A percentile compares a stretch with the other conserved stretches of the same genome.
Conservation (phyloP, 2,113 vertebrate genomes). For the Lamprologus lemairii region DNA sequence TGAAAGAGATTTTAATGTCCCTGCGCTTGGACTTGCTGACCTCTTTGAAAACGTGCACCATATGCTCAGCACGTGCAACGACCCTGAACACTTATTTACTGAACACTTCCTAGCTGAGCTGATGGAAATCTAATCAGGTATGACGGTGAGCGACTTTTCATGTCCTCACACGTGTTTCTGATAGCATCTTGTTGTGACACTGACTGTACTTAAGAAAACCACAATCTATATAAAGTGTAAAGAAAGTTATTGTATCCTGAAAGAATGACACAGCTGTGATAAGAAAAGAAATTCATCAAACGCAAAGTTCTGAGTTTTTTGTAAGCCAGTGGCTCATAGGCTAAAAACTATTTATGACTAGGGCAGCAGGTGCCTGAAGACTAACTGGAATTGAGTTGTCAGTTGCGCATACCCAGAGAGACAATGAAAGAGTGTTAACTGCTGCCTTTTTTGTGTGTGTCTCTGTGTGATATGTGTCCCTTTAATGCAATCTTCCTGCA, state of each 20-base stretch:
- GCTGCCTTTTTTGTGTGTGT: not conserved
- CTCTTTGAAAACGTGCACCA: not conserved
- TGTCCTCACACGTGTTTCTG: not conserved
- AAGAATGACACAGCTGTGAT: not conserved
- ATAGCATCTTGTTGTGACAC: not conserved
- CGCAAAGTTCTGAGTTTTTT: not conserved
- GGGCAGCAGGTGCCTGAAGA: slow-evolving; percentile 16
- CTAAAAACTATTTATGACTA: not conserved
- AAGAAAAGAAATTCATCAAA: not conserved
- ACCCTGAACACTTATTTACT: not conserved
- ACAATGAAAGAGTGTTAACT: slow-evolving; percentile 9
- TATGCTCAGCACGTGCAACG: not conserved
- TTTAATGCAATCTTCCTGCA: not conserved
- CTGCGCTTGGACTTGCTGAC: not conserved
- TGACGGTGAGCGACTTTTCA: not conserved
- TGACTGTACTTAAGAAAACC: not conserved
- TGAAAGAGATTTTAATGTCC: not conserved
- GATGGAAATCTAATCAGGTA: not conserved
- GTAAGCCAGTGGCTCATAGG: not conserved
- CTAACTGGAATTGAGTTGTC: not conserved
- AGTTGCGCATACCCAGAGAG: not conserved
- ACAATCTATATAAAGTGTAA: not conserved
- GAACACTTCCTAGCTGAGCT: not conserved
- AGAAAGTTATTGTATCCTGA: not conserved
- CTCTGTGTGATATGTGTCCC: not conserved